Conservation (phyloP, 2,888 invertebrate genomes). For the Folsomia candida region DNA sequence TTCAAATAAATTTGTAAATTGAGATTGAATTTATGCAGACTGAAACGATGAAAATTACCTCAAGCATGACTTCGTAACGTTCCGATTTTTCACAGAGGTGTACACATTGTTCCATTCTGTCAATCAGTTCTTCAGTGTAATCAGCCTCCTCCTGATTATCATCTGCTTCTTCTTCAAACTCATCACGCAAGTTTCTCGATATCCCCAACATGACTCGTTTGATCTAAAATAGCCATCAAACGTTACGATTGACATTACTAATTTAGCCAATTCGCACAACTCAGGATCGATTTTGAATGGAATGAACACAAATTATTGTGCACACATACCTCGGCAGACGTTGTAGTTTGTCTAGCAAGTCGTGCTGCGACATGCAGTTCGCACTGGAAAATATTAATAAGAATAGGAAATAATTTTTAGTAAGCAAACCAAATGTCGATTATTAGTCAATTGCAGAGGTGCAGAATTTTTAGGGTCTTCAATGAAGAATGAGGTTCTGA, state of each 20-base stretch:
- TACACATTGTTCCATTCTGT: slow-evolving; percentile 47
- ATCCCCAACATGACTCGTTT: slow-evolving; percentile 48
- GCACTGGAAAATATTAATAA: too few relatives aligned
- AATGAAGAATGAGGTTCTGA: too few relatives aligned
- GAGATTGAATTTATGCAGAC: neutral
- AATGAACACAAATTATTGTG: too few relatives aligned
- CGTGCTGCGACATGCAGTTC: slow-evolving; percentile 50
- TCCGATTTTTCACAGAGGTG: slow-evolving; percentile 46
- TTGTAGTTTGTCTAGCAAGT: slow-evolving; percentile 46
- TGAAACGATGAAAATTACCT: slow-evolving; percentile 29
- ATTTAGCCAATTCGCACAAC: neutral
- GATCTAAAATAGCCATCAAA: slow-evolving; percentile 24
- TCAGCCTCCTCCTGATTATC: slow-evolving; percentile 48
- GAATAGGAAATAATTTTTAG: too few relatives aligned
- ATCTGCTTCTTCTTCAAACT: slow-evolving; percentile 42
- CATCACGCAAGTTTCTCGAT: slow-evolving; percentile 46
- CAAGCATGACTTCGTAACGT: slow-evolving; percentile 50
- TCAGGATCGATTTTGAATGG: too few relatives aligned
- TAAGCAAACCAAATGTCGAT: too few relatives aligned
- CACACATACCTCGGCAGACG: slow-evolving; percentile 44
- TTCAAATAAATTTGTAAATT: neutral
- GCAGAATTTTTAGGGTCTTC: too few relatives aligned
- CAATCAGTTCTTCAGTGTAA: slow-evolving; percentile 49
- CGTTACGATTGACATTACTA: too few relatives aligned
- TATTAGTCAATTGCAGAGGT: too few relatives aligned